Conservation (phyloP, 2,888 invertebrate genomes). For the Heliconius hortense region DNA sequence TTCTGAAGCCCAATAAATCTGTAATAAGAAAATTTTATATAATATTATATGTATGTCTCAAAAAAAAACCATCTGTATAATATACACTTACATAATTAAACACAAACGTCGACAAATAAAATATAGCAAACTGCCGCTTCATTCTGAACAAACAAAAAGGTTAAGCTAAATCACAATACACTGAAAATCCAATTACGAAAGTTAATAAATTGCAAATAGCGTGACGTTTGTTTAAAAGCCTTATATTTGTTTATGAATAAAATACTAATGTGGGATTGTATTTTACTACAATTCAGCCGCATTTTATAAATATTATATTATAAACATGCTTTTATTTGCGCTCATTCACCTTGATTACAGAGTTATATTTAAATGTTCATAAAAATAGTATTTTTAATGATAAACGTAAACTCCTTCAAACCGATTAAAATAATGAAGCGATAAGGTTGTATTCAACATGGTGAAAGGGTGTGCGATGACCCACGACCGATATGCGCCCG, state of each 20-base stretch:
- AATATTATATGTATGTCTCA: neutral
- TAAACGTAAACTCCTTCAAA: neutral
- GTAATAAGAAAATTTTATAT: neutral
- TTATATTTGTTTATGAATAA: constrained; percentile 32
- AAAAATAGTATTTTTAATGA: neutral
- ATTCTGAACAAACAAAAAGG: constrained; percentile 39
- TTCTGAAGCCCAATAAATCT: constrained; percentile 16
- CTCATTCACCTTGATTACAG: neutral
- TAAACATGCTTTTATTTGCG: too few relatives aligned
- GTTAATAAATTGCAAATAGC: constrained; percentile 42
- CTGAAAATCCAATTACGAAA: constrained; percentile 41
- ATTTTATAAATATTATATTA: neutral
- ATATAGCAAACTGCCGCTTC: constrained; percentile 32
- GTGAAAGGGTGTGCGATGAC: constrained; percentile 73
- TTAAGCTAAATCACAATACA: constrained; percentile 39
- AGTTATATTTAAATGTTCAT: neutral
- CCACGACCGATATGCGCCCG: constrained; percentile 54
- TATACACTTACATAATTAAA: constrained; percentile 35
- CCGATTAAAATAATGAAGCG: constrained; percentile 5
- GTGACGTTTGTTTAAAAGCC: constrained; percentile 38
- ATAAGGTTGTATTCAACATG: constrained; percentile 27
- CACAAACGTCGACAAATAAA: constrained; percentile 33
- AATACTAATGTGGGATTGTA: constrained; percentile 23
- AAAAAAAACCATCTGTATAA: neutral
- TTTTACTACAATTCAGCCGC: neutral